These are phyloP conservation scores for Eleginops maclovinus DNA, from an alignment of 2,113 vertebrate species.

Conservation along the genomic window DNA sequence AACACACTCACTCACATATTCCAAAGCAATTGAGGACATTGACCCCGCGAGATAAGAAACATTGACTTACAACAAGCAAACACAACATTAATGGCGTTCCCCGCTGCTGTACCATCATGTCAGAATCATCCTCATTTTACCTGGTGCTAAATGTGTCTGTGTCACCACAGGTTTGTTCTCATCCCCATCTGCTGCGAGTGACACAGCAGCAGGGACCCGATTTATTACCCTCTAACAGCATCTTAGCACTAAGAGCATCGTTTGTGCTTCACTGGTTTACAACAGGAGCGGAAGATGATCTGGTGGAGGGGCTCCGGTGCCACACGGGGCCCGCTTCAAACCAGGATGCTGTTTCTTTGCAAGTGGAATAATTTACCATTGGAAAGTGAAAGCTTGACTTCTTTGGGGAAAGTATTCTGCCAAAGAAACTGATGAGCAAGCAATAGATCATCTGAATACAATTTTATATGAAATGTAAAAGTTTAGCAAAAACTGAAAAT, in stretches of 20 bases:
- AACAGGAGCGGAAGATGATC: constrained; percentile 41
- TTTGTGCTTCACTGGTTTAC: constrained; percentile 46
- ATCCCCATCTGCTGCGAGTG: constrained; percentile 14
- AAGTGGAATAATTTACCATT: not conserved
- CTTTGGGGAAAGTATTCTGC: not conserved
- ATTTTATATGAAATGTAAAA: not conserved
- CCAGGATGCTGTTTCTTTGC: not conserved
- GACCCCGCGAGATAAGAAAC: constrained; percentile 26
- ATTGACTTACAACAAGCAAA: constrained; percentile 37
- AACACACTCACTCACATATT: constrained; percentile 15
- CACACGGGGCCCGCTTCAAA: constrained; percentile 6
- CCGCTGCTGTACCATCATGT: constrained; percentile 29
- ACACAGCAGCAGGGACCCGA: constrained; percentile 14
- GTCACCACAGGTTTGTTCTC: constrained; percentile 56
- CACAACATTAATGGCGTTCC: constrained; percentile 44
- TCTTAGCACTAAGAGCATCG: constrained; percentile 37
- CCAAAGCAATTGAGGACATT: constrained; percentile 26
- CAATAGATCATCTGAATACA: not conserved
- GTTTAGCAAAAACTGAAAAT: not conserved
- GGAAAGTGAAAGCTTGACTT: constrained; percentile 7
- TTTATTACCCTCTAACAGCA: constrained; percentile 38
- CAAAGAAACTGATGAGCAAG: not conserved
- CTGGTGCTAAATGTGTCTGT: constrained; percentile 52
- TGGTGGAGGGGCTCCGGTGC: not conserved
- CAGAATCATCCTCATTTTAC: constrained; percentile 44